Percentiles rank a stretch among this genome's conserved stretches.
Evolutionary conservation across 2,113 vertebrate genomes (phyloP).

Genomic region (Elephantulus edwardii): DNA sequence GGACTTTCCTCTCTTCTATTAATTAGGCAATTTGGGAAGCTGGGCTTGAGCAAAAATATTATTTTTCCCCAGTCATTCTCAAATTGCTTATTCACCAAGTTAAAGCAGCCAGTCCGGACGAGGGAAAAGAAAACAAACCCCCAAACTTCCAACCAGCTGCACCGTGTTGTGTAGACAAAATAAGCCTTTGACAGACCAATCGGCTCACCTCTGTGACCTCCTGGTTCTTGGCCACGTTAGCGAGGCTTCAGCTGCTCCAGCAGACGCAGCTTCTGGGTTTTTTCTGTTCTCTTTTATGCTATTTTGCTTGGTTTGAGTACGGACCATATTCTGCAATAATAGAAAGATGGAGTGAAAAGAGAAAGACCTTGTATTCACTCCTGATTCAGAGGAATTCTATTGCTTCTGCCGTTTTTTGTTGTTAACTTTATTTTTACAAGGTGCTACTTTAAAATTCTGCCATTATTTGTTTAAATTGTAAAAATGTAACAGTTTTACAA

Average conservation of each 20-base stretch:
- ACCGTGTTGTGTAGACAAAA: slow-evolving; percentile 66
- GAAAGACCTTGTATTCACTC: not conserved
- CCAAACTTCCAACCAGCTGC: slow-evolving; percentile 60
- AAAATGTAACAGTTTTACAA: too few species aligned
- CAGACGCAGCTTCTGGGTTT: fast-evolving
- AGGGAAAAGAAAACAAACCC: slow-evolving; percentile 65
- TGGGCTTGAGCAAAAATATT: slow-evolving; percentile 56
- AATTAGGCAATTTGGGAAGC: slow-evolving; percentile 59
- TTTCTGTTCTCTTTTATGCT: not conserved
- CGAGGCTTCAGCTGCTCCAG: slow-evolving; percentile 9
- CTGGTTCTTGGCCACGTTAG: not conserved
- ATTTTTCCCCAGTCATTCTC: slow-evolving; percentile 68
- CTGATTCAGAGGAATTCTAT: not conserved
- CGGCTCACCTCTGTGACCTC: not conserved
- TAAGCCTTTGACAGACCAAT: not conserved
- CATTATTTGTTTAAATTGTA: too few species aligned
- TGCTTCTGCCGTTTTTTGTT: fast-evolving
- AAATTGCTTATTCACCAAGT: slow-evolving; percentile 54
- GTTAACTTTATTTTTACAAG: too few species aligned
- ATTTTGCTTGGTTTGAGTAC: not conserved
- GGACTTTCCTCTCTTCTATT: not conserved
- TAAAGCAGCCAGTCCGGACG: not conserved
- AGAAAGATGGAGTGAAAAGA: not conserved
- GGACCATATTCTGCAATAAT: not conserved
- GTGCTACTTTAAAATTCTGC: too few species aligned